Evolutionary conservation across 2,797 vertebrate species (phyloP).

Genomic region (Gobionotothen gibberifrons): DNA sequence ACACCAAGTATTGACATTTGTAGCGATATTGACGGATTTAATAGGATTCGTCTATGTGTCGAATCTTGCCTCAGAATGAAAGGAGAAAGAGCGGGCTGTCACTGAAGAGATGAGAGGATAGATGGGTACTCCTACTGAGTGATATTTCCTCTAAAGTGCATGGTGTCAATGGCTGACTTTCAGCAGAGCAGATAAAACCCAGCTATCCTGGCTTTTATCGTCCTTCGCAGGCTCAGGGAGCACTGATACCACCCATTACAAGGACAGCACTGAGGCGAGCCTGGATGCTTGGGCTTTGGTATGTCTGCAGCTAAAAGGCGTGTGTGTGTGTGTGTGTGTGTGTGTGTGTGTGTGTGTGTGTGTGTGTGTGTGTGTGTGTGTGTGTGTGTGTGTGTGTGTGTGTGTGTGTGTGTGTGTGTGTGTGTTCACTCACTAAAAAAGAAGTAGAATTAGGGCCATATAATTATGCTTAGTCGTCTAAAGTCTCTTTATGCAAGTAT

Average conservation of each 20-base stretch:
- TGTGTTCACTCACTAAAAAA: slow-evolving; percentile 39
- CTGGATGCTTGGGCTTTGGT: slow-evolving; percentile 76
- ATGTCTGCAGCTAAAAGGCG: slow-evolving; percentile 73
- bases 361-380: slow-evolving; percentile 22
- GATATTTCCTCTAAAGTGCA: slow-evolving; percentile 88
- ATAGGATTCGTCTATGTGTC: not conserved
- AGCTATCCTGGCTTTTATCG: slow-evolving; percentile 82
- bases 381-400: not conserved
- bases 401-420: no score
- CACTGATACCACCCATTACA: slow-evolving; percentile 84
- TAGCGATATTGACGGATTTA: not conserved
- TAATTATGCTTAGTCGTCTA: slow-evolving; percentile 54
- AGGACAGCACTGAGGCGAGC: slow-evolving; percentile 81
- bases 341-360: slow-evolving; percentile 44
- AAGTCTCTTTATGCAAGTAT: slow-evolving; percentile 77
- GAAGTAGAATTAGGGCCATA: slow-evolving; percentile 45
- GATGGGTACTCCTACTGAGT: slow-evolving; percentile 79
- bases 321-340: no score
- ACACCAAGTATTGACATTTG: not conserved
- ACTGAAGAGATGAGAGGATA: slow-evolving; percentile 69
- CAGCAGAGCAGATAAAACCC: slow-evolving; percentile 84
- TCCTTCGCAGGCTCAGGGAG: slow-evolving; percentile 67
- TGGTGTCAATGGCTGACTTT: slow-evolving; percentile 87
- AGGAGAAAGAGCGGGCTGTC: slow-evolving; percentile 47
- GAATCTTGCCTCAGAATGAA: not conserved